phyloP scores from a whole-genome alignment of 2,113 vertebrate species.

The Hassar affinis region DNA sequence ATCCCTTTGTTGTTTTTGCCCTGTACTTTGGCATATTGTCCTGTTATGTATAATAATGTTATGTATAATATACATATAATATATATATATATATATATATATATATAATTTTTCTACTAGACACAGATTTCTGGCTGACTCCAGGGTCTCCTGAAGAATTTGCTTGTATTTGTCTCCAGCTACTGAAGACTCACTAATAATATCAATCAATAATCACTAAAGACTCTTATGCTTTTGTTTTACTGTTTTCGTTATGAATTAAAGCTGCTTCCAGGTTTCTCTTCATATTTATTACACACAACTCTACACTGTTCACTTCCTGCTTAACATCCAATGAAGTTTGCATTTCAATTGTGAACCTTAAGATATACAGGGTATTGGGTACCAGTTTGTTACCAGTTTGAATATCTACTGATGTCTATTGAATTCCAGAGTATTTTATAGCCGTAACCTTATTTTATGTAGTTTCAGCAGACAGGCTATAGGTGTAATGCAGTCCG shows the following conservation, averaged over 20 bases:
- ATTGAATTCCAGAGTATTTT: neutral
- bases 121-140: neutral
- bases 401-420: neutral
- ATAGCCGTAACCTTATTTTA: neutral
- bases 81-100: too few relatives aligned
- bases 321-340: neutral
- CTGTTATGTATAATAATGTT: too few relatives aligned
- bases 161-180: neutral
- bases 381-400: neutral
- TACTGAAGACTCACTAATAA: too few relatives aligned
- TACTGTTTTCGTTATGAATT: neutral
- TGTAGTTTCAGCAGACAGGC: neutral
- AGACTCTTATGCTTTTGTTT: neutral
- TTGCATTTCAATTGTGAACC: neutral
- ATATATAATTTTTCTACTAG: neutral
- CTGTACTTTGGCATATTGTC: neutral
- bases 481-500: conserved; percentile 21
- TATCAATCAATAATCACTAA: too few relatives aligned
- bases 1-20: neutral
- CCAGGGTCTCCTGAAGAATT: neutral
- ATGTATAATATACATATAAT: too few relatives aligned
- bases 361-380: neutral
- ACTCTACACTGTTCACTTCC: neutral
- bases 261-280: neutral
- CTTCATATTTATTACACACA: neutral